Evolutionary conservation across 23 tunicate species (phyloP).

Genomic region (Botrylloides violaceus): DNA sequence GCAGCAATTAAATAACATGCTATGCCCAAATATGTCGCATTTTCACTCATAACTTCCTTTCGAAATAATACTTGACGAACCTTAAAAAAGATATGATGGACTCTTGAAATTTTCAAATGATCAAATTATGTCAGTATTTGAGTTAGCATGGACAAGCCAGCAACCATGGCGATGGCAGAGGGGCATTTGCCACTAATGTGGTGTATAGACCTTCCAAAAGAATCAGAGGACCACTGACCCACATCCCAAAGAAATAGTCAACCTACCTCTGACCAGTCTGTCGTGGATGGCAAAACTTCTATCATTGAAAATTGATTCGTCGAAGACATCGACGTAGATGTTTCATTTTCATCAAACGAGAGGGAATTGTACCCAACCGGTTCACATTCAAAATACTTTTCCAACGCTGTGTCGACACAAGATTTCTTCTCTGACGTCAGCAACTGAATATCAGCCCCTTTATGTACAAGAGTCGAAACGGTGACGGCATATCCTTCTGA

Average conservation of each 20-base stretch:
- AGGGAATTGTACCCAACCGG: background rate
- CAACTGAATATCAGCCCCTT: background rate
- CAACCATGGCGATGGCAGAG: too few relatives aligned
- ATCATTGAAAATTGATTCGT: background rate
- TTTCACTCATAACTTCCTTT: background rate
- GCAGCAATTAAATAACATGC: slow-evolving; percentile 6
- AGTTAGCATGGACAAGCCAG: too few relatives aligned
- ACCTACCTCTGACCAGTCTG: slow-evolving; percentile 7
- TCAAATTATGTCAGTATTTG: too few relatives aligned
- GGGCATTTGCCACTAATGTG: too few relatives aligned
- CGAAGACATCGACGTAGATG: background rate
- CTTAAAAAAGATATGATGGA: too few relatives aligned
- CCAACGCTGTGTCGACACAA: slow-evolving; percentile 12
- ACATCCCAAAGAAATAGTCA: background rate
- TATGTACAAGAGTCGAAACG: background rate
- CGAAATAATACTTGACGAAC: background rate
- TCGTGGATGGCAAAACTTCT: background rate
- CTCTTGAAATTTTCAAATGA: too few relatives aligned
- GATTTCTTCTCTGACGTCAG: slow-evolving; percentile 4
- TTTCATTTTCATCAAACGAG: background rate
- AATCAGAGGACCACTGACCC: too few relatives aligned
- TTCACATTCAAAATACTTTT: background rate
- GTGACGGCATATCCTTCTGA: background rate
- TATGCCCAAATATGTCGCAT: background rate
- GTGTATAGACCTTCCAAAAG: too few relatives aligned